Percentiles rank a stretch among this genome's conserved stretches.
Conservation (phyloP, 2,888 invertebrate species). For the Hecatera dysodea region DNA sequence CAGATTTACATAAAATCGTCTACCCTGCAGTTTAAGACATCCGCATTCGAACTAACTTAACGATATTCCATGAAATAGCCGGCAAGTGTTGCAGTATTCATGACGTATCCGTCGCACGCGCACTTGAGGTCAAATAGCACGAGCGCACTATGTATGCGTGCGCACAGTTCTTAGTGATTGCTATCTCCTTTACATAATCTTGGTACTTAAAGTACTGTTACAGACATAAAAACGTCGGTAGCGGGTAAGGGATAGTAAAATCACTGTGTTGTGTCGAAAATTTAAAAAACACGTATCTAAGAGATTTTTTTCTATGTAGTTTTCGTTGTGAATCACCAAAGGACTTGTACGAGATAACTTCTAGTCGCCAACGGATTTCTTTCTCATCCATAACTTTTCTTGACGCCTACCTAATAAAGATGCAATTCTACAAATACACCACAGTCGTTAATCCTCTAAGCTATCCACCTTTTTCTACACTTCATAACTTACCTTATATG, state of each 20-base stretch:
- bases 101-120: constrained; percentile 49
- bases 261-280: neutral
- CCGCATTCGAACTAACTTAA: constrained; percentile 43
- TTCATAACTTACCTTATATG: constrained; percentile 42
- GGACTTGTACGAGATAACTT: neutral
- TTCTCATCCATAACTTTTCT: neutral
- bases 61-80: constrained; percentile 59
- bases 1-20: constrained; percentile 26
- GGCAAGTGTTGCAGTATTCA: constrained; percentile 57
- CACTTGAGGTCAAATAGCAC: constrained; percentile 59
- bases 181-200: constrained; percentile 54
- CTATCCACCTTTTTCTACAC: constrained; percentile 24
- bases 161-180: constrained; percentile 43
- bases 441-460: constrained; percentile 8
- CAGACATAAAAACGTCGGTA: constrained; percentile 10
- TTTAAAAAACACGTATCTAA: neutral
- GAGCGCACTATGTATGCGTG: constrained; percentile 50
- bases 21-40: constrained; percentile 44
- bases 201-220: constrained; percentile 45
- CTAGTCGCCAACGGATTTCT: neutral
- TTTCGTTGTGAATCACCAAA: neutral
- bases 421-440: constrained; percentile 5
- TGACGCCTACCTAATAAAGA: constrained; percentile 28
- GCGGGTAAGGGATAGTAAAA: neutral
- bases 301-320: neutral